These are phyloP conservation scores for Calycopis cecrops DNA, from an alignment of 1,140 invertebrate genomes.

Conservation along the genomic window DNA sequence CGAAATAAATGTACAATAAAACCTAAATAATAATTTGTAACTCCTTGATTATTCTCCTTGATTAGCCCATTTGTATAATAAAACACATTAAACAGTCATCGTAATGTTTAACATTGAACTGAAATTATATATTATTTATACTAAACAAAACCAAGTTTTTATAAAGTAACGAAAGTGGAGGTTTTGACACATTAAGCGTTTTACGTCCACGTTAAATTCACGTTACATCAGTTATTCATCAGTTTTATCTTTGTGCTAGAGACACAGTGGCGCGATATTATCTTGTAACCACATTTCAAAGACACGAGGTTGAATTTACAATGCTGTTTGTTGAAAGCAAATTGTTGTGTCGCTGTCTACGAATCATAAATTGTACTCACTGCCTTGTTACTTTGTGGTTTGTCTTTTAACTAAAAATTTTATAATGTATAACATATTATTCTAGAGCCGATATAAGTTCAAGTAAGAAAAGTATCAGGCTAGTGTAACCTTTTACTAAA, in stretches of 20 bases:
- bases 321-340: constrained; percentile 1
- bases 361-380: no score
- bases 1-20: no score
- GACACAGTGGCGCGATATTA: constrained; percentile 1
- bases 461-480: no score
- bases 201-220: constrained; percentile 3
- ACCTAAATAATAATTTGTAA: no score
- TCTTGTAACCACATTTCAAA: constrained; percentile 13
- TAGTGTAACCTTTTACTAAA: no score
- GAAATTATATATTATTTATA: neutral
- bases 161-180: neutral
- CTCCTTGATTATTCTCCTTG: no score
- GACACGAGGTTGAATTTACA: constrained; percentile 8
- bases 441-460: no score
- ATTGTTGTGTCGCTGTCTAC: neutral
- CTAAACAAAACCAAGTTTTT: neutral
- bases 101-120: no score
- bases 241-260: constrained; percentile 7
- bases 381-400: no score
- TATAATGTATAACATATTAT: no score
- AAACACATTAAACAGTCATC: neutral
- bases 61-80: neutral
- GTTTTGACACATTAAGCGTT: neutral
- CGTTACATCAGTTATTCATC: constrained; percentile 13
- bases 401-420: no score